Evolutionary conservation across 2,888 invertebrate genomes (phyloP).

Genomic region (Bombylius major): DNA sequence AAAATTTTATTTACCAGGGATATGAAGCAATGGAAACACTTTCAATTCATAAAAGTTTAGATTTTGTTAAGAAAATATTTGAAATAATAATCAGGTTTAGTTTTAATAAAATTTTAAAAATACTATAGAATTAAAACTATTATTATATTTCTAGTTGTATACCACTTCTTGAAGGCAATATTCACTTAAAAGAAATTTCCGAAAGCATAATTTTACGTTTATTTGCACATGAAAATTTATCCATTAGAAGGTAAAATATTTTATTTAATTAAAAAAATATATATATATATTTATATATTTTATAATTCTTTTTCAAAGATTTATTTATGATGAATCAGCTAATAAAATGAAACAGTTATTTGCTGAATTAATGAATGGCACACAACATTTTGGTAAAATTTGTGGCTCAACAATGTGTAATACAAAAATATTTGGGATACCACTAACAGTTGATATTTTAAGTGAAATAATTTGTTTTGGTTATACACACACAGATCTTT

Average conservation of each 20-base stretch:
- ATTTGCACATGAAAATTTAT: constrained; percentile 19
- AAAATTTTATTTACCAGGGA: constrained; percentile 15
- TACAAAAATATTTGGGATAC: constrained; percentile 24
- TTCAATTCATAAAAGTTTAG: constrained; percentile 23
- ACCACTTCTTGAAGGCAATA: constrained; percentile 16
- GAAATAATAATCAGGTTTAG: constrained; percentile 16
- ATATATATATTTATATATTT: neutral
- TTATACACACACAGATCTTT: constrained; percentile 10
- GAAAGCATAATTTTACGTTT: constrained; percentile 21
- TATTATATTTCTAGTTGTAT: constrained; percentile 15
- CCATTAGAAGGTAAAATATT: constrained; percentile 14
- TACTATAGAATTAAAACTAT: neutral
- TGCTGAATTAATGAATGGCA: constrained; percentile 25
- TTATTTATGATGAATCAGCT: constrained; percentile 19
- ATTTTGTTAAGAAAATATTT: constrained; percentile 21
- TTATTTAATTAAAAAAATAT: neutral
- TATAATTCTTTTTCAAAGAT: constrained; percentile 1
- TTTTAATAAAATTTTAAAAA: too few relatives aligned
- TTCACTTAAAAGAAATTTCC: constrained; percentile 19
- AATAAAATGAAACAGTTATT: constrained; percentile 24
- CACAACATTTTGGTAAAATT: constrained; percentile 18
- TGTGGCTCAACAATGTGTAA: constrained; percentile 17
- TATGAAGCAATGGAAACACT: constrained; percentile 18
- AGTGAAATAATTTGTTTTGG: constrained; percentile 22
- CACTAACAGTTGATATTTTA: constrained; percentile 24